Conservation (phyloP, 2,888 invertebrate genomes). For the Epinotia bilunana region DNA sequence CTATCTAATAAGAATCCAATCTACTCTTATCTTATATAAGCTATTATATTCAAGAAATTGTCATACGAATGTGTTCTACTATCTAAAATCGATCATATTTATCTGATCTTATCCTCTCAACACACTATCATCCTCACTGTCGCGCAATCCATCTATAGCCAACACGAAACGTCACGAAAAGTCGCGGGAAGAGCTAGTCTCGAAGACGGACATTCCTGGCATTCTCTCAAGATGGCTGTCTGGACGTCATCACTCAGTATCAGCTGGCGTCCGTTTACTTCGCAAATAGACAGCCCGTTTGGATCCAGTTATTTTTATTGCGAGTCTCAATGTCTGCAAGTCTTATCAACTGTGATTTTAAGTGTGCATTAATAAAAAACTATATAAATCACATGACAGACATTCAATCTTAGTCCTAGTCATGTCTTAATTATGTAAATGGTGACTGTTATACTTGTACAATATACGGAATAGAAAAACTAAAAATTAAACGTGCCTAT, state of each 20-base stretch:
- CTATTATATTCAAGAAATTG: no score
- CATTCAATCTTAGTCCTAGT: background rate
- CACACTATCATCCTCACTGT: no score
- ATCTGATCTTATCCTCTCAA: no score
- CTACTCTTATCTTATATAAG: no score
- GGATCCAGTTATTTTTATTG: slow-evolving; percentile 32
- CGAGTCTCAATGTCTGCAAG: slow-evolving; percentile 29
- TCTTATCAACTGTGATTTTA: slow-evolving; percentile 21
- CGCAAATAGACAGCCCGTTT: slow-evolving; percentile 52
- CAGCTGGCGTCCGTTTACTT: slow-evolving; percentile 60
- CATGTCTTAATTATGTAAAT: no score
- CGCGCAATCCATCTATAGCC: no score
- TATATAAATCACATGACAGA: background rate
- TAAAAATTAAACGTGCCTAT: no score
- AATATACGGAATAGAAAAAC: no score
- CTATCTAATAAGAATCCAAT: no score
- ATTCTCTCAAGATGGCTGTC: slow-evolving; percentile 46
- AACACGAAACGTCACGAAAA: background rate
- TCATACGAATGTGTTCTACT: no score
- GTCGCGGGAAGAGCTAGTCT: slow-evolving; percentile 6
- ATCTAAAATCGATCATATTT: no score
- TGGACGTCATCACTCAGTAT: slow-evolving; percentile 57
- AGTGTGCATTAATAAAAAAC: background rate
- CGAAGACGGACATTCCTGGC: slow-evolving; percentile 29
- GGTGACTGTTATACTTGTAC: no score